Evolutionary conservation across 2,888 invertebrate species (phyloP), one percentile per base, ranked within the genome.

Genomic region (Napeogenes sylphis): DNA sequence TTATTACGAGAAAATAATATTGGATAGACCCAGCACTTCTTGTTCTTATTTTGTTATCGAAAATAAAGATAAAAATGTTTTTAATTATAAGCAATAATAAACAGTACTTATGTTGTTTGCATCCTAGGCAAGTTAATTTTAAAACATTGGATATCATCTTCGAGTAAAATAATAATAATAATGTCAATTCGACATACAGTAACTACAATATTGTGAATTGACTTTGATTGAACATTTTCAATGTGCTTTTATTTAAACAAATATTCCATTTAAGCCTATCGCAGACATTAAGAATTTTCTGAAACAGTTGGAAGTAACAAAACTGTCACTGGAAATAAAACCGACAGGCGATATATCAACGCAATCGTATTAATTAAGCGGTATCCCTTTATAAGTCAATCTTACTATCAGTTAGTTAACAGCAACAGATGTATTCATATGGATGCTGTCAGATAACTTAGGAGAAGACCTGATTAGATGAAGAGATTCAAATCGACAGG

Each of bases 1-100:
- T 66, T 71, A 70, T 61, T 58, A 55, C 62, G 21, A 54, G 63
- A 55, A 65, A 66, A 63, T 63, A 3, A 42, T 64, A 55, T 59
- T 46, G 21, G 30, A 32, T 46, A 54, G 38, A 58, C 4, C 33
- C 12, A 30, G n/a, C 30, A 51, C 30, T 30, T 51, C 30, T 6
- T 4, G 12, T 42, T 42, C 10, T 42, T 42, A 42, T 10, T 6
- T 10, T 30, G 30, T 51, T 51, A 30, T 51, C 8, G 2, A 10
- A 51, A 47, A 14, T 47, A 47, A 47, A 8, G 8, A 42, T 42
- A 42, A 42, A 42, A 12, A 42, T 42, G 10, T 42, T 42, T 38
- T 38, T 38, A 38, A 42, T 10, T 42, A 42, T 10, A 42, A 10
- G 42, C 42, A 42, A 42, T 42, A 42, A 42, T 12, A 10, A 42